Evolutionary conservation across 2,797 vertebrate genomes (phyloP), one percentile per base, ranked within the genome.

Genomic region (Alectoris magna): DNA sequence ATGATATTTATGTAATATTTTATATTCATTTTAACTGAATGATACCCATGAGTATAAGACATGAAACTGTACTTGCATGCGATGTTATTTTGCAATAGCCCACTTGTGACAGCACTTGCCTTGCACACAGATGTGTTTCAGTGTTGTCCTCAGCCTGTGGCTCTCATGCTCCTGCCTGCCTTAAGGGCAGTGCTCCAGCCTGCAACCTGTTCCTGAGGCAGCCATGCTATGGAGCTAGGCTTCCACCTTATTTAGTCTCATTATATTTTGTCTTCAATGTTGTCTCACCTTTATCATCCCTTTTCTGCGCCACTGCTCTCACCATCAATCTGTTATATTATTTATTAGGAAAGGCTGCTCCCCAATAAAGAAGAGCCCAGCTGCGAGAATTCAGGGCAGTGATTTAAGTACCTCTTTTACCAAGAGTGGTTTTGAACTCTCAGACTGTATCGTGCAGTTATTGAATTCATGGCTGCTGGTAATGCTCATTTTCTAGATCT

Each of bases 391-490:
- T 0, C 43, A 23, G 62, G 55, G 48, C 62, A 51, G 67, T 38
- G 90, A 78, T 78, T 91, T 84, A 84, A 73, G 74, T 34, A 46
- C 36, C 73, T 69, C 68, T 84, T 84, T 58, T 69, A 62, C 62
- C 63, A 36, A 41, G 70, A 49, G 62, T 7, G 56, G 62, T 63
- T 91, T 69, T 56, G 53, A 72, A 10, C 53, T 83, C 67, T 77
- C 48, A 43, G 58, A 2, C 62, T 38, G 23, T 26, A 38, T 73
- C 55, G 63, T n/a, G 10, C n/a, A 51, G 49, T 38, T 44, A 6
- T 62, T 67, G 56, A 68, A 63, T 78, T 73, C 55, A 18, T 8
- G 23, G 34, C 43, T 78, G 62, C 60, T 44, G 56, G 51, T 31
- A 68, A 31, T 0, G 1, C 9, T 51, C 63, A 12, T 7, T 78